phyloP scores from a whole-genome alignment of 2,797 vertebrate species.

The Notolepis coatsorum region DNA sequence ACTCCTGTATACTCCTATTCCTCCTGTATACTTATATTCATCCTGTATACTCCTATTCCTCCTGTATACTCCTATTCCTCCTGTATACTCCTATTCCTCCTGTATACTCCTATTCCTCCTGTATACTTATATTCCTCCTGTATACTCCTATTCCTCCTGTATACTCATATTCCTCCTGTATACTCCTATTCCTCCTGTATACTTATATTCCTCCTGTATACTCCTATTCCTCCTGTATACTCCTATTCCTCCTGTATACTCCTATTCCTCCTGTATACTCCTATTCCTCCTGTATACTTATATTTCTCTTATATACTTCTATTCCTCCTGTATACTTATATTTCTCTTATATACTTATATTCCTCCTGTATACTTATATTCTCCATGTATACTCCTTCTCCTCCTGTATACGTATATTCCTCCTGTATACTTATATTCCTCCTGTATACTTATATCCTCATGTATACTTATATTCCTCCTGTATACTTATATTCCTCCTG shows the following conservation, averaged over 20 bases:
- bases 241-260: slow-evolving; percentile 20
- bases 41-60: no score
- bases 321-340: slow-evolving; percentile 31
- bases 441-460: slow-evolving; percentile 37
- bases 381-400: slow-evolving; percentile 34
- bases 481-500: slow-evolving; percentile 36
- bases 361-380: slow-evolving; percentile 36
- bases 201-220: slow-evolving; percentile 34
- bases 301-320: no score
- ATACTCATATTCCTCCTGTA: slow-evolving; percentile 34
- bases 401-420: slow-evolving; percentile 34
- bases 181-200: slow-evolving; percentile 19
- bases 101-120: slow-evolving; percentile 23
- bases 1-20: slow-evolving; percentile 45
- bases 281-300: slow-evolving; percentile 25
- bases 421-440: slow-evolving; percentile 34
- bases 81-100: slow-evolving; percentile 39
- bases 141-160: slow-evolving; percentile 21
- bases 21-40: slow-evolving; percentile 34
- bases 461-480: no score
- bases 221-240: no score
- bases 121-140: slow-evolving; percentile 40
- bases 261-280: no score
- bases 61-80: slow-evolving; percentile 19
- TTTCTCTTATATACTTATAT: slow-evolving; percentile 38